Base-by-base conservation (phyloP, 2,888 invertebrate genomes). In the Altica lythri region DNA sequence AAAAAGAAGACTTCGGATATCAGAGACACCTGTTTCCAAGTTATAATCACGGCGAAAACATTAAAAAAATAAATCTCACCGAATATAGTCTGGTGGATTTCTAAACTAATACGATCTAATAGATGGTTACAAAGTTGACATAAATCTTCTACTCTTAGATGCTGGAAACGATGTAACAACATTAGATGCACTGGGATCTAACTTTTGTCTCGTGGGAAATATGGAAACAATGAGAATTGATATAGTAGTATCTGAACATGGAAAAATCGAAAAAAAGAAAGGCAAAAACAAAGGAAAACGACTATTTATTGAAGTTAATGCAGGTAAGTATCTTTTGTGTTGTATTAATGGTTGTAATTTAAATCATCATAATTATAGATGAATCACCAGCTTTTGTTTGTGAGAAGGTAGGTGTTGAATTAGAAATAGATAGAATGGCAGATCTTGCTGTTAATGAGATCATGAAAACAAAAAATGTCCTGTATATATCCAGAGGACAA, bases 361-460 rank as follows among this genome's bases (percentile, higher is more conserved):
- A 16, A 34, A 19, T 10, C 0, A 2, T 18, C 0, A n/a, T 18
- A 19, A 4, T 50, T 52, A 22, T 27, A 55, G 81, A 86, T 42
- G 91, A 92, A 71, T 87, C 89, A 0, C 92, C 95, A 0, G 90
- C 95, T 2, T 95, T 96, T 78, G 81, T 94, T 1, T 96, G 95
- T 75, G 94, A 95, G 77, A 89, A 89, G 72, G 90, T 96, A 43
- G 88, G 89, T 2, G 84, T 95, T 18, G 94, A 95, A 72, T 83
- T 95, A 63, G 94, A 95, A 72, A 83, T 95, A 64, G 86, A 91
- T 68, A 89, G 94, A 73, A 89, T 94, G 77, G 89, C 93, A 0
- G 93, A 95, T 73, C 89, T 92, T 84, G 86, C 90, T 35, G 89
- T 90, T 4, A 91, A 91, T 68, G 91, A 92, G 72, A 87, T 90